Conservation (phyloP, 2,888 invertebrate species). For the Eristalis tenax region DNA sequence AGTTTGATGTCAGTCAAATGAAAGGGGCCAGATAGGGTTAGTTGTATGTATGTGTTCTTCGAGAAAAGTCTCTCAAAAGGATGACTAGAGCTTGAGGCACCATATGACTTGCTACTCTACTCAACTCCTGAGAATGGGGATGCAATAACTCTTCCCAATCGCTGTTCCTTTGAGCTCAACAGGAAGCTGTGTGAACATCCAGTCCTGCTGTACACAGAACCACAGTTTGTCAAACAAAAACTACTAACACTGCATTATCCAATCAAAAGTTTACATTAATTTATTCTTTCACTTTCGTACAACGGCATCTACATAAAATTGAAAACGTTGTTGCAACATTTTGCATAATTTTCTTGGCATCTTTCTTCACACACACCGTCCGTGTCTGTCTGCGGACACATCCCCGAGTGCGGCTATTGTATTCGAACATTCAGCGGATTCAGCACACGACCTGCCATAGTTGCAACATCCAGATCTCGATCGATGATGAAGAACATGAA, state of each 20-base stretch:
- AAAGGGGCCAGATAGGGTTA: no score
- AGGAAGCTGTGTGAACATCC: no score
- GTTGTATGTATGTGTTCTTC: no score
- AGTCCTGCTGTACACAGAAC: no score
- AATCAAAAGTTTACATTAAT: not conserved
- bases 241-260: not conserved
- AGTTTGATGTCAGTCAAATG: no score
- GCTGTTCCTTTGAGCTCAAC: no score
- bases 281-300: constrained; percentile 11
- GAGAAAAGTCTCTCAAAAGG: no score
- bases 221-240: no score
- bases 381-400: not conserved
- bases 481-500: constrained; percentile 94
- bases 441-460: constrained; percentile 91
- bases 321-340: constrained; percentile 11
- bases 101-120: no score
- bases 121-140: no score
- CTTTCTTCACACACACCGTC: not conserved
- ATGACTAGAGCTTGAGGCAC: no score
- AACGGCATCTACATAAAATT: not conserved
- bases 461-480: constrained; percentile 88
- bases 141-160: no score
- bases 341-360: constrained; percentile 48
- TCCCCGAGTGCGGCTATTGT: constrained; percentile 82
- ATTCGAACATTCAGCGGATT: constrained; percentile 92